Conservation (phyloP, 2,888 invertebrate species). For the Scaptodrosophila latifasciaeformis region DNA sequence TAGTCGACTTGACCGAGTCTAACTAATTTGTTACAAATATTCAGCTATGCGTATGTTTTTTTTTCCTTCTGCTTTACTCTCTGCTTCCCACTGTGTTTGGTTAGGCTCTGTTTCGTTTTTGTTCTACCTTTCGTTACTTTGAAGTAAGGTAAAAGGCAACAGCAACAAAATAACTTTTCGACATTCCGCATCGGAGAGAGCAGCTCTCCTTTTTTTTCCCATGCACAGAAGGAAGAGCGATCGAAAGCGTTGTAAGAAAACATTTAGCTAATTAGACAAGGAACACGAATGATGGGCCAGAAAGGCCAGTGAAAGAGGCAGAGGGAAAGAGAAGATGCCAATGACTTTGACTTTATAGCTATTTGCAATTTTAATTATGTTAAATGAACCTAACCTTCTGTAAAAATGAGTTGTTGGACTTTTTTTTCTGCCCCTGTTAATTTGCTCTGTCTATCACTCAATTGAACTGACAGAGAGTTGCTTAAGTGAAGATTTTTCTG, state of each 20-base stretch:
- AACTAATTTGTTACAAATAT: too few relatives aligned
- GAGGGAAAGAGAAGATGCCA: not conserved
- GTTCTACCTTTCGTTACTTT: too few relatives aligned
- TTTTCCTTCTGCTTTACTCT: too few relatives aligned
- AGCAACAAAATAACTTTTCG: not conserved
- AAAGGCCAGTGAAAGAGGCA: not conserved
- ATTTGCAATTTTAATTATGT: not conserved
- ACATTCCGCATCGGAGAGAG: not conserved
- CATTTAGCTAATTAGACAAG: slow-evolving; percentile 40
- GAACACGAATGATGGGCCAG: too few relatives aligned
- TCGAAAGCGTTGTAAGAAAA: slow-evolving; percentile 9
- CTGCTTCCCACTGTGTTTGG: too few relatives aligned
- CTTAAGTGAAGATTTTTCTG: slow-evolving; percentile 4
- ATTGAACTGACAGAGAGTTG: not conserved
- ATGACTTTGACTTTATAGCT: not conserved
- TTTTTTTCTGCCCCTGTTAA: too few relatives aligned
- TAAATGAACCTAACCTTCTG: not conserved
- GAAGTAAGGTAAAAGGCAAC: too few relatives aligned
- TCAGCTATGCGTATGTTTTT: too few relatives aligned
- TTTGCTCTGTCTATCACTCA: not conserved
- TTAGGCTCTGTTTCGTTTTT: too few relatives aligned
- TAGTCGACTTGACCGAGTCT: too few relatives aligned
- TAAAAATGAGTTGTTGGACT: too few relatives aligned
- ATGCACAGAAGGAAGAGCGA: slow-evolving; percentile 10
- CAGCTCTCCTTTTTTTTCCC: not conserved